Evolutionary conservation across 2,888 invertebrate genomes (phyloP).

Genomic region (Tolmerus cingulatus): DNA sequence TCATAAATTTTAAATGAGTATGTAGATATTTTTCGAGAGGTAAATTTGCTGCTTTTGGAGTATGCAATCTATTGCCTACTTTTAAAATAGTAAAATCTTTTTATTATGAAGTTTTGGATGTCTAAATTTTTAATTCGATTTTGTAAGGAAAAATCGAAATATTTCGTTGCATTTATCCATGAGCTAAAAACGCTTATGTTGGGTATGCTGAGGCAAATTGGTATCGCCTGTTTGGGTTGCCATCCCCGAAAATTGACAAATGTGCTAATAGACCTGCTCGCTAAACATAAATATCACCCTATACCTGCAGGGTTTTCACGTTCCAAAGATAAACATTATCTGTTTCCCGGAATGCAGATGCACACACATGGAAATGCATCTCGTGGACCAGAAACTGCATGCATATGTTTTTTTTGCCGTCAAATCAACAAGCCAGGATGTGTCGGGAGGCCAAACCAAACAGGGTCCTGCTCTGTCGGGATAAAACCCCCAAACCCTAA

Average conservation of each 20-base stretch:
- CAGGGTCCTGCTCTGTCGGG: not conserved
- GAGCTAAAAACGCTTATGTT: not conserved
- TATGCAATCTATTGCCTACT: too few species aligned
- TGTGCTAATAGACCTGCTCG: not conserved
- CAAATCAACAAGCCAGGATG: not conserved
- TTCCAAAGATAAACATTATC: not conserved
- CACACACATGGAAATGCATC: not conserved
- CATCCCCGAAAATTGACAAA: not conserved
- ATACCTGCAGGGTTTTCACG: not conserved
- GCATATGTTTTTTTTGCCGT: not conserved
- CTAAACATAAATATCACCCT: not conserved
- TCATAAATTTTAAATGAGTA: too few species aligned
- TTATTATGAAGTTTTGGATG: too few species aligned
- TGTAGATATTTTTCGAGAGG: too few species aligned
- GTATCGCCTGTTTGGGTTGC: not conserved
- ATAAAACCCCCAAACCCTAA: not conserved
- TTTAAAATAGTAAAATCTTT: too few species aligned
- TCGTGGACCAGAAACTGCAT: not conserved
- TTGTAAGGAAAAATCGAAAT: too few species aligned
- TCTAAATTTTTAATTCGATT: too few species aligned
- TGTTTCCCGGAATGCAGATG: not conserved
- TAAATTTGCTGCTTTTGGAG: too few species aligned
- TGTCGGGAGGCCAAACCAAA: not conserved
- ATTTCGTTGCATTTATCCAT: not conserved
- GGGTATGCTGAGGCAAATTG: not conserved